Evolutionary conservation across 35 echinoderm and acorn worm species (phyloP), one percentile per base, ranked within the genome.

Genomic region (Strongylocentrotus purpuratus): DNA sequence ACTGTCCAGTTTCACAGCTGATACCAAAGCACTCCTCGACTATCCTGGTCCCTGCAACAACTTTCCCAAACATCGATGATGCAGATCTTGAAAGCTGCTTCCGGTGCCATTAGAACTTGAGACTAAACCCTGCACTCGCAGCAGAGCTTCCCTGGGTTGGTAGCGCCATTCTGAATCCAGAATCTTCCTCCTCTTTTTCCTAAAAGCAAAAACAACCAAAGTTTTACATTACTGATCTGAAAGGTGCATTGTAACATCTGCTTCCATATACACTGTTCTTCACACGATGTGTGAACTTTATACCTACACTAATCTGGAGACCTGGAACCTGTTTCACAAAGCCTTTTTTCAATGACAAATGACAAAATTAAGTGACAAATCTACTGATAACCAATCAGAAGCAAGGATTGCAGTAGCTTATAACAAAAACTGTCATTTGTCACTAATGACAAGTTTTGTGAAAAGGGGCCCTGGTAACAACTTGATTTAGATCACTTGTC

Each of bases 81-180:
- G 33, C 46, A 88, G 31, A 41, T 88, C 65, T 87, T 41, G 18
- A 22, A 86, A 10, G 22, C 25, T 28, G 32, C 20, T 20, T 25
- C 17, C 4, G 41, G 18, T 46, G 41, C 65, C 88, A 70, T 99
- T 94, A 98, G 61, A 99, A 99, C 46, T 96, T 96, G 0, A 99
- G 96, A 92, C 93, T 98, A 92, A 98, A 97, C 78, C 98, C 98
- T 18, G 88, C 61, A 48, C 96, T 97, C 55, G 97, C 59, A 11
- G 97, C 98, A 61, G 98, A 97, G 46, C 94, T 96, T 48, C 97
- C 98, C 33, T 99, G 98, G 32, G 98, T 96, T 33, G 98, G 95
- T 47, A 99, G 35, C 5, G 97, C 96, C 50, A 99, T 86, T 41
- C 96, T 32, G 88, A 99, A 99, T 12, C 98, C 98, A 31, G 88